Conservation (phyloP, 2,888 invertebrate species). For the Thymelicus acteon region DNA sequence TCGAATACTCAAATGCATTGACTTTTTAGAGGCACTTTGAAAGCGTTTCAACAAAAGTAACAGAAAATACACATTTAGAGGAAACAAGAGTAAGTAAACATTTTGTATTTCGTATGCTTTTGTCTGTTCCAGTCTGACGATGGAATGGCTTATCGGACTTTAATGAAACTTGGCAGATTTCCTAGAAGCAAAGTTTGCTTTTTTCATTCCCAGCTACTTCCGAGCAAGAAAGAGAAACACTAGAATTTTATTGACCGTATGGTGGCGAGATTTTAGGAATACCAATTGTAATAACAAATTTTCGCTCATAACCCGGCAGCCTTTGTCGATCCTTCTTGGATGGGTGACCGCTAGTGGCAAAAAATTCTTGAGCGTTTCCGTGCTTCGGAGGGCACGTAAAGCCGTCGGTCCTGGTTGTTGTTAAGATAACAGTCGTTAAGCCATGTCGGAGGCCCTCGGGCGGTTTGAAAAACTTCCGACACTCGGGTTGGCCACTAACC, state of each 20-base stretch:
- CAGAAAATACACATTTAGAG: neutral
- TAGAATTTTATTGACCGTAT: neutral
- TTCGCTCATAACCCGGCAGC: no score
- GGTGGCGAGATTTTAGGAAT: neutral
- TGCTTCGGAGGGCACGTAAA: no score
- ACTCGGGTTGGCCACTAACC: no score
- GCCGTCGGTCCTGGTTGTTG: no score
- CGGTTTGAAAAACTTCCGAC: no score
- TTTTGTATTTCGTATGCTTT: slow-evolving; percentile 18
- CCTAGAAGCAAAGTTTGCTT: slow-evolving; percentile 25
- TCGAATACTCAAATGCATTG: no score
- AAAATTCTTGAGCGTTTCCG: no score
- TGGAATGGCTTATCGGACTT: slow-evolving; percentile 31
- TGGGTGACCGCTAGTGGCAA: no score
- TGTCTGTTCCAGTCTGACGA: slow-evolving; percentile 27
- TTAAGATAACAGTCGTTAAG: no score
- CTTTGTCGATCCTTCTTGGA: no score
- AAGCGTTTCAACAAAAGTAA: neutral
- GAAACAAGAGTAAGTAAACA: slow-evolving; percentile 12
- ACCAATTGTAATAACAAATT: neutral
- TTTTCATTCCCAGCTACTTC: slow-evolving; percentile 38
- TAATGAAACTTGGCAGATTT: slow-evolving; percentile 34
- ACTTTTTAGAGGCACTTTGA: no score
- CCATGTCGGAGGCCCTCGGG: no score
- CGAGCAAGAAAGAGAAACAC: slow-evolving; percentile 9